Base-by-base conservation (phyloP, 1,140 invertebrate genomes). In the Luehdorfia chinensis region DNA sequence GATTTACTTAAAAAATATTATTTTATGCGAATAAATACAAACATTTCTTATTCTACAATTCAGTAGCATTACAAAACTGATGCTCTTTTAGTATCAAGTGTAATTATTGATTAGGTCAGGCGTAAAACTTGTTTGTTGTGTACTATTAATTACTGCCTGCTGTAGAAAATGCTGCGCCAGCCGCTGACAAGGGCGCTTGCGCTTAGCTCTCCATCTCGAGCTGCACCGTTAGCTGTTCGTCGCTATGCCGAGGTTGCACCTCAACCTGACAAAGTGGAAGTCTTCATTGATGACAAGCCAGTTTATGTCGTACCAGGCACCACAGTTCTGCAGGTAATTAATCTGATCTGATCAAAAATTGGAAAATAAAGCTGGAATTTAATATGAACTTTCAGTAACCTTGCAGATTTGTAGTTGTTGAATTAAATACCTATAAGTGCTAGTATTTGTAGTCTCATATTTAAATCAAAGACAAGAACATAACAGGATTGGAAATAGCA, bases 211-310 rank as follows among this genome's bases (percentile, higher is more conserved):
- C 68, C 75, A 33, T 61, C 64, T 13, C 75, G 76, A 30, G 64
- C 61, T 7, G 73, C 74, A n/a, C 71, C 75, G 59, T 66, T 73
- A 75, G 79, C 77, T 54, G 79, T 63, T 47, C 87, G 71, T 49
- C 65, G 66, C 45, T 73, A 71, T 25, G 74, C 77, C 32, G 72
- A 68, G 30, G 87, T 83, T 19, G 85, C 84, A 34, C 86, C 90
- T 51, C 87, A 88, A 51, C 92, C 94, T 8, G 93, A 96, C 55
- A 93, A 96, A 72, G 90, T 99, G 43, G 98, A 99, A 90, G 94
- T 99, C 7, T 99, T 98, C 87, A 96, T 99, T 65, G 96, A 99
- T 91, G 98, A 98, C 76, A 96, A 98, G 78, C 92, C 93, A 59
- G 97, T 99, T 2, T 87, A 94, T 64, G 98, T 99, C 36, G 93